Base-by-base conservation (phyloP, 2,113 vertebrate species). In the Athene cunicularia region DNA sequence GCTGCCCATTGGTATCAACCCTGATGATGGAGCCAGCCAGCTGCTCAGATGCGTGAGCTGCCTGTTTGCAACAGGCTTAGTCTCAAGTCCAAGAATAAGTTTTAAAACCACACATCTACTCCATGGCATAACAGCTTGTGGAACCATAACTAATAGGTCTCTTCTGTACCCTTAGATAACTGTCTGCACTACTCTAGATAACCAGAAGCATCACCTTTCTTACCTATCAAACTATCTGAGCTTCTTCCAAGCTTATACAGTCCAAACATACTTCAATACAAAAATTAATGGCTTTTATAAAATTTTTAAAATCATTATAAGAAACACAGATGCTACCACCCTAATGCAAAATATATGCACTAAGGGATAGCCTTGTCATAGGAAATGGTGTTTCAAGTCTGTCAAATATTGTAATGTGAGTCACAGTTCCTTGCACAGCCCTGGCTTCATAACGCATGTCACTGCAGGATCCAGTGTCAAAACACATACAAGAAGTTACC, bases 341-440 rank as follows among this genome's bases (percentile, higher is more conserved):
- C 74, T 60, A 75, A 72, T 50, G 71, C 62, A 39, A 87, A 11
- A 30, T 68, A 39, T 11, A 58, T 10, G 39, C 13, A 37, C 35
- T 52, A 49, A 62, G 18, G 35, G 17, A 28, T 8, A 89, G 35
- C 12, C 23, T 56, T 67, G 79, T 63, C 64, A 64, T 7, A 70
- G 47, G 68, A 89, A 93, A 93, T 15, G 39, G 83, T 74, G 17
- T 49, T 83, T 66, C 24, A 52, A 88, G 72, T 12, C 74, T 55
- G 55, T 12, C 0, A 2, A 64, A 37, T 55, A 74, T 15, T 30
- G 14, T 16, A 68, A 58, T 4, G 6, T 0, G 0, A 80, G 55
- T 90, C 71, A 68, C 41, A 60, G 75, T 19, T 67, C 76, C 67
- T 92, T 62, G 67, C 45, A 33, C 32, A 73, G 49, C 72, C 41